Base-by-base conservation (phyloP, 2,888 invertebrate genomes). In the Apomyelois bistriatella region DNA sequence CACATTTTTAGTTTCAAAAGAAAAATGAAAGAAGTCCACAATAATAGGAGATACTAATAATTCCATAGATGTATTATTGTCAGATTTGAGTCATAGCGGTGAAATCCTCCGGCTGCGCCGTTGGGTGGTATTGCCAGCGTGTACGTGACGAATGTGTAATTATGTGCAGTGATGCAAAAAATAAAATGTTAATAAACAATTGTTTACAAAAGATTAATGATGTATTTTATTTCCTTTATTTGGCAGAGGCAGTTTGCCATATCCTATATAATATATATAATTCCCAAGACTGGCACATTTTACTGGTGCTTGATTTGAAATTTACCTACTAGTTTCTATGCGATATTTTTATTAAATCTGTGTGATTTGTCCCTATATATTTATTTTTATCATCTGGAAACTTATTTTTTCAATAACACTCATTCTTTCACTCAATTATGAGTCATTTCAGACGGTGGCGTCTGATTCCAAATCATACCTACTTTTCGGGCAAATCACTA, bases 121-220 rank as follows among this genome's bases (percentile, higher is more conserved):
- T 12, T 22, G 38, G 43, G 74, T 75, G 78, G 79, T 84, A 84
- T 71, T 80, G 81, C 76, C 79, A 76, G 77, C 73, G 79, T 84
- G 82, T 79, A 69, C 76, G 82, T 77, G 82, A 85, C 76, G 83
- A 76, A 80, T 78, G 83, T 82, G 82, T 84, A 76, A 81, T 74
- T 79, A 77, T 79, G 74, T 82, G 84, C 82, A 81, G 80, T 74
- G 78, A 84, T 82, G 84, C 84, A 78, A 87, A 80, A 82, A 84
- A 85, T 90, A 90, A 90, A 87, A 90, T 90, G 90, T 90, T 90
- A 90, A 90, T 89, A 90, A 90, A 90, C 89, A 90, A 90, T 91
- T 91, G 91, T 91, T 91, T 90, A 91, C 89, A 90, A 90, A 90
- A 91, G 85, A 90, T 86, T 82, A 82, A 63, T 62, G 58, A 59